Percentiles rank a stretch among this genome's conserved stretches.
Evolutionary conservation across 1,140 invertebrate species (phyloP).

Genomic region (Drosophila erecta): DNA sequence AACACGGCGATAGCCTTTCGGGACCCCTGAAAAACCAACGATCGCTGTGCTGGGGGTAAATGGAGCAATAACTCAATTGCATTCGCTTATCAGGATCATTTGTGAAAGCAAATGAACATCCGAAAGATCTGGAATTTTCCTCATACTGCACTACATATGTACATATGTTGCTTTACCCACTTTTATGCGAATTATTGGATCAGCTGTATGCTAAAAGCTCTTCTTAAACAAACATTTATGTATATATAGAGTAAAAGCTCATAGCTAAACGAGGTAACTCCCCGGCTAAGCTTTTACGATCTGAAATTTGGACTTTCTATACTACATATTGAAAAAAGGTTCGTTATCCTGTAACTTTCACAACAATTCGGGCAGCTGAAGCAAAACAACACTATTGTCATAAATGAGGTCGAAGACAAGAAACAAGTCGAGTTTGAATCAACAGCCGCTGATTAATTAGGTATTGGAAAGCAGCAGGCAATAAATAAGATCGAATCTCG

Average conservation of each 20-base stretch:
- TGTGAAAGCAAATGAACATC: not conserved
- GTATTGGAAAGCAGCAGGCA: not conserved
- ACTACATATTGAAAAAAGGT: no score
- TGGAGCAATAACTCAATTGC: slow-evolving; percentile 22
- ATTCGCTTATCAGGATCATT: slow-evolving; percentile 9
- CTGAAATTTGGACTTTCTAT: no score
- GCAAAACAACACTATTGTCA: not conserved
- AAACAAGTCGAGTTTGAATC: not conserved
- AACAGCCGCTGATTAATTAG: slow-evolving; percentile 16
- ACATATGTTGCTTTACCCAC: not conserved
- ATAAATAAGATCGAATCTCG: slow-evolving; percentile 4
- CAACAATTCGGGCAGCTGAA: no score
- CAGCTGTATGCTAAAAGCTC: slow-evolving; percentile 2
- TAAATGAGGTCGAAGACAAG: not conserved
- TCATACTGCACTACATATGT: not conserved
- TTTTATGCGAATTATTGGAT: not conserved
- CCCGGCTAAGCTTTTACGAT: not conserved
- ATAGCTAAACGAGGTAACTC: not conserved
- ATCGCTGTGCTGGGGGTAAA: slow-evolving; percentile 51
- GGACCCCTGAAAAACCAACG: slow-evolving; percentile 21
- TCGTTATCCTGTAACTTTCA: no score
- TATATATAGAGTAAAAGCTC: slow-evolving; percentile 1
- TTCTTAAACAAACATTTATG: not conserved
- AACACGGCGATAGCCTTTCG: slow-evolving; percentile 49
- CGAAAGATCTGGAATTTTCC: slow-evolving; percentile 21